A percentile compares a stretch with the other conserved stretches of the same genome.
phyloP scores from a whole-genome alignment of 2,797 vertebrate genomes.

The Danio aesculapii region DNA sequence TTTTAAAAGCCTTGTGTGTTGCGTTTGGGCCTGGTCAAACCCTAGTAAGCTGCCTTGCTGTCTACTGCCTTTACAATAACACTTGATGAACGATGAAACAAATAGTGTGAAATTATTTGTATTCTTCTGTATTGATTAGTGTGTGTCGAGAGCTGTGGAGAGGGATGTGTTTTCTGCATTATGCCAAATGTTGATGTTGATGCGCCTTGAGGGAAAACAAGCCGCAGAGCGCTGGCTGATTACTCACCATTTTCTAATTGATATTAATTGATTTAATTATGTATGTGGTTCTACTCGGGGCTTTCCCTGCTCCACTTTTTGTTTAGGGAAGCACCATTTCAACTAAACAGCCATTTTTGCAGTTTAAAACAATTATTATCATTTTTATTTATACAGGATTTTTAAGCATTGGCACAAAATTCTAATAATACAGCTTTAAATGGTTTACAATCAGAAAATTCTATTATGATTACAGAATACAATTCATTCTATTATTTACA shows the following conservation, averaged over 20 bases:
- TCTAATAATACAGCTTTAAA: too few species aligned
- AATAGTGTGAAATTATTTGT: constrained; percentile 25
- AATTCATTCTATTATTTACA: too few species aligned
- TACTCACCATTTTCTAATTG: constrained; percentile 65
- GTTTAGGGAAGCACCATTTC: constrained; percentile 29
- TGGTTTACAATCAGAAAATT: too few species aligned
- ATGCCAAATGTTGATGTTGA: constrained; percentile 11
- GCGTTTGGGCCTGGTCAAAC: too few species aligned
- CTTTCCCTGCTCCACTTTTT: constrained; percentile 46
- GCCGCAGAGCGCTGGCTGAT: constrained; percentile 29
- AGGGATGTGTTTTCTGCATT: not conserved
- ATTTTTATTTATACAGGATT: too few species aligned
- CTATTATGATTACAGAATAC: too few species aligned
- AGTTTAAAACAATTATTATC: too few species aligned
- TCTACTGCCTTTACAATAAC: too few species aligned
- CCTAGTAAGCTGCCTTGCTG: too few species aligned
- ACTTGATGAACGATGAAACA: not conserved
- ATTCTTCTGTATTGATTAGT: constrained; percentile 5
- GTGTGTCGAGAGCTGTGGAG: constrained; percentile 4
- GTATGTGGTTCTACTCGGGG: constrained; percentile 61
- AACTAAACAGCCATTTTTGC: not conserved
- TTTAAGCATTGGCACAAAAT: too few species aligned
- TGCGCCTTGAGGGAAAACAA: constrained; percentile 21
- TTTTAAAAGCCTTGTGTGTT: too few species aligned
- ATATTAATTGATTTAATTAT: constrained; percentile 74